Base-by-base conservation (phyloP, 2,797 vertebrate genomes). In the Salarias fasciatus region DNA sequence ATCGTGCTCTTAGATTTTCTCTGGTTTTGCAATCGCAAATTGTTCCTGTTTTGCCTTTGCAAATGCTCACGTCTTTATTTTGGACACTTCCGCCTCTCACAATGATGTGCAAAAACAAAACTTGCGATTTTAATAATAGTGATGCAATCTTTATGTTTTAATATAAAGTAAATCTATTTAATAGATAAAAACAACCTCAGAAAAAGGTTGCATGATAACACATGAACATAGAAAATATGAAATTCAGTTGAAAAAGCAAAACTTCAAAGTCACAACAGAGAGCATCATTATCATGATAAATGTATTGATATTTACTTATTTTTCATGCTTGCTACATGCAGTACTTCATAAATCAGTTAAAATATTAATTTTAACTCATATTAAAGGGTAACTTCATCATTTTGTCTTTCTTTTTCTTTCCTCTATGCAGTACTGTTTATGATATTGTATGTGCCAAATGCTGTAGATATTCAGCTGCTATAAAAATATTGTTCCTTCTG, bases 41-140 rank as follows among this genome's bases (percentile, higher is more conserved):
- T 80, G 87, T 92, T 92, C 89, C 88, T 81, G 78, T 90, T 91
- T 87, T 76, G 52, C 78, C 37, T 71, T 83, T 69, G 80, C 63
- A 77, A 44, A 72, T 53, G 50, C 66, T 63, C 65, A 53, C 48
- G 67, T 76, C 77, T 86, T 77, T 80, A 84, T 82, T 87, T 69
- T 57, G 38, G 55, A 60, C 57, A 71, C 69, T 87, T 92, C 86
- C 79, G 48, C 80, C 52, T 91, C 91, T 83, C 46, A 65, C 52
- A 55, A 9, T 62, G 11, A 52, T 67, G 55, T 63, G 41, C 30
- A 37, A 5, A 9, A 30, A 62, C 8, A 1, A 36, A 18, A 31
- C 12, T 41, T 1, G 5, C 33, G 35, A 36, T 15, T 24, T 24
- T 24, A 24, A n/a, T n/a, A 36, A 18, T 44, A 1, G 42, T 38